Conservation (phyloP, 2,888 invertebrate genomes). For the Dicyrtomina minuta region DNA sequence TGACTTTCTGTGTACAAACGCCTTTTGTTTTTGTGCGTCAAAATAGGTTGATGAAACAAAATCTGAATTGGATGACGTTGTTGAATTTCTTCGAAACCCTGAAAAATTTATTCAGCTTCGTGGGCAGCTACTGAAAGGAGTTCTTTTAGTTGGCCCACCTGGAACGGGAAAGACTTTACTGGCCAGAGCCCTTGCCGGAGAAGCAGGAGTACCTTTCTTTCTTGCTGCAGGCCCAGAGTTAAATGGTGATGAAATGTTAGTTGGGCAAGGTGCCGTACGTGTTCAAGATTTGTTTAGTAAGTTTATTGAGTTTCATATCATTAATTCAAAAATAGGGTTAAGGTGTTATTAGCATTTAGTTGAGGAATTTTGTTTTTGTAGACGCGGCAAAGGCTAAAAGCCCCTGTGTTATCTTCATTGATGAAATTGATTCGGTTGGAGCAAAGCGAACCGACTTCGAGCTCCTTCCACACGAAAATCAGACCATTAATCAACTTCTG, state of each 20-base stretch:
- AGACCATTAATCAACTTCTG: conserved; percentile 96
- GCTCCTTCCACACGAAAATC: conserved; percentile 97
- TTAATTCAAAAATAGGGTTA: too few relatives aligned
- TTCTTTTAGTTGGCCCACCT: conserved; percentile 56
- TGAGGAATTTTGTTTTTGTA: conserved; percentile 58
- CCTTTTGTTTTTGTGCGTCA: too few relatives aligned
- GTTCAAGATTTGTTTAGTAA: conserved; percentile 88
- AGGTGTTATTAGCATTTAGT: too few relatives aligned
- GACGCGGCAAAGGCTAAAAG: conserved; percentile 91
- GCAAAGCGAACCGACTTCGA: conserved; percentile 94
- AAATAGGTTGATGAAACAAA: conserved; percentile 89
- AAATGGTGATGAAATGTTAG: conserved; percentile 77
- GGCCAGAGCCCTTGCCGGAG: conserved; percentile 96
- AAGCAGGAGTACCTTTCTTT: conserved; percentile 97
- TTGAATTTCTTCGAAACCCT: conserved; percentile 91
- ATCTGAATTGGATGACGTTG: conserved; percentile 93
- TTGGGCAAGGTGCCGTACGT: conserved; percentile 93
- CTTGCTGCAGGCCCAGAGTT: conserved; percentile 99
- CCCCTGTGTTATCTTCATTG: conserved; percentile 98
- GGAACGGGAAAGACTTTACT: conserved; percentile 93
- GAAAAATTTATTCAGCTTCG: conserved; percentile 90
- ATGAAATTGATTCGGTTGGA: conserved; percentile 99
- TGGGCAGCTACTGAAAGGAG: conserved; percentile 91
- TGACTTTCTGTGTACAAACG: not conserved
- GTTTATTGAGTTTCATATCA: conserved; percentile 60